A percentile compares a stretch with the other conserved stretches of the same genome.
Evolutionary conservation across 2,888 invertebrate genomes (phyloP).

Genomic region (Neoitamus cyanurus): DNA sequence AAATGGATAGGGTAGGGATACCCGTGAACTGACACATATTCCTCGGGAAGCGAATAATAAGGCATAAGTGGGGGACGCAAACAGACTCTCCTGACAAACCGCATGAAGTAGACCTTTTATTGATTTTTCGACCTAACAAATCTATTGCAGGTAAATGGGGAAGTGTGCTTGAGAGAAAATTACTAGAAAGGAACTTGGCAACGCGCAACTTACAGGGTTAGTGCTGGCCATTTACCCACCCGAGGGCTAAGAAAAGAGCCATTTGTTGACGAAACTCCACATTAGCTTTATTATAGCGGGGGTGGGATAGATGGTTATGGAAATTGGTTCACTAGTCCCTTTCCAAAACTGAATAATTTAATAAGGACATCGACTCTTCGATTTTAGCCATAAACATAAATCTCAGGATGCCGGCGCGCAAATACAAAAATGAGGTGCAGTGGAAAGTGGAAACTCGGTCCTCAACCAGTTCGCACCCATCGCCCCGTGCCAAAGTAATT

Average conservation of each 20-base stretch:
- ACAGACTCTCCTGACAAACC: background rate
- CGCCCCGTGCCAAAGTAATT: background rate
- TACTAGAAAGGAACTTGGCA: background rate
- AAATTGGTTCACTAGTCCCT: background rate
- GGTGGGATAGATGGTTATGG: background rate
- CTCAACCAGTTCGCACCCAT: background rate
- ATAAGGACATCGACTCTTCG: background rate
- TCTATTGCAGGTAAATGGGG: background rate
- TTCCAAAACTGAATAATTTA: background rate
- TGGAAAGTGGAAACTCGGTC: background rate
- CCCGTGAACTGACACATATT: background rate
- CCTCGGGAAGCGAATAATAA: background rate
- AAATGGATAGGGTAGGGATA: background rate
- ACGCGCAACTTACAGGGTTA: background rate
- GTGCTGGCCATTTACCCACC: background rate
- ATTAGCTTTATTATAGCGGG: constrained; percentile 3
- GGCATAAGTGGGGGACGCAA: background rate
- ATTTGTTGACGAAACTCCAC: background rate
- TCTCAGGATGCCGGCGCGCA: background rate
- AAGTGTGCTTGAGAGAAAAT: background rate
- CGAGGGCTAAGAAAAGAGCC: background rate
- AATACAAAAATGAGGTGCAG: background rate
- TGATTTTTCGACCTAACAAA: constrained; percentile 23
- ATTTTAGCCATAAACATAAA: background rate
- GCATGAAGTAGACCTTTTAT: constrained; percentile 11